phyloP scores from a whole-genome alignment of 2,797 vertebrate genomes.

The Buphagus erythrorhynchus region DNA sequence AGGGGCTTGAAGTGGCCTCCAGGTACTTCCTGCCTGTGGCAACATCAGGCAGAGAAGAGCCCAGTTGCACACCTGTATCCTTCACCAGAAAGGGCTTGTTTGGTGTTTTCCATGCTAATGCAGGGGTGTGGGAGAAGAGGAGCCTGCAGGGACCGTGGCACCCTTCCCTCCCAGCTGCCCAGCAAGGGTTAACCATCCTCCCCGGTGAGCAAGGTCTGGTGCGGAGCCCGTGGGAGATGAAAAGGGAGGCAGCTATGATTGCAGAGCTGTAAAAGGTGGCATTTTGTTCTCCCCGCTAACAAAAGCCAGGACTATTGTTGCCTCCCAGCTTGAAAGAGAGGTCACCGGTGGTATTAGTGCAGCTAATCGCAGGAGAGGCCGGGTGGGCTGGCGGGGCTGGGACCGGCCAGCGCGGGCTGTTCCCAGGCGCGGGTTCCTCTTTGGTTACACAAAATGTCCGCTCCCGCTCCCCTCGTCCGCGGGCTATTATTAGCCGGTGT shows the following conservation, averaged over 20 bases:
- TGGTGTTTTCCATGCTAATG: background rate
- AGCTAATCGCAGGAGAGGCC: constrained; percentile 57
- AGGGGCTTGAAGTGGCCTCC: background rate
- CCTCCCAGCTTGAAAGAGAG: constrained; percentile 57
- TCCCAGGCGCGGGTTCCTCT: constrained; percentile 79
- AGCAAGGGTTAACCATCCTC: constrained; percentile 35
- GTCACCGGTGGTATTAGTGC: constrained; percentile 72
- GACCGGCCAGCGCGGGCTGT: constrained; percentile 60
- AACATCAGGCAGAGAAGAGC: background rate
- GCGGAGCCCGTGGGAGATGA: constrained; percentile 8
- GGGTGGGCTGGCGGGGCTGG: constrained; percentile 43
- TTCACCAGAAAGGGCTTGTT: background rate
- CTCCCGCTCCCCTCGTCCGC: constrained; percentile 58
- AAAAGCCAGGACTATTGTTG: constrained; percentile 61
- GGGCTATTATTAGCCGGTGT: constrained; percentile 90
- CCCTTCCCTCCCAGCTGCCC: background rate
- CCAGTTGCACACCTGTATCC: background rate
- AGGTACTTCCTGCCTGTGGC: background rate
- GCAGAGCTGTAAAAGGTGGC: constrained; percentile 64
- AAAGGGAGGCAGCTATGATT: constrained; percentile 21
- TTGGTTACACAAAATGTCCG: constrained; percentile 87
- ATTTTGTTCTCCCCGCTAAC: constrained; percentile 45
- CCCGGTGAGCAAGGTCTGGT: background rate
- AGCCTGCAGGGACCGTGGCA: background rate
- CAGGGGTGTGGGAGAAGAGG: background rate